phyloP scores from a whole-genome alignment of 1,140 invertebrate genomes.

The Hylaeus volcanicus region DNA sequence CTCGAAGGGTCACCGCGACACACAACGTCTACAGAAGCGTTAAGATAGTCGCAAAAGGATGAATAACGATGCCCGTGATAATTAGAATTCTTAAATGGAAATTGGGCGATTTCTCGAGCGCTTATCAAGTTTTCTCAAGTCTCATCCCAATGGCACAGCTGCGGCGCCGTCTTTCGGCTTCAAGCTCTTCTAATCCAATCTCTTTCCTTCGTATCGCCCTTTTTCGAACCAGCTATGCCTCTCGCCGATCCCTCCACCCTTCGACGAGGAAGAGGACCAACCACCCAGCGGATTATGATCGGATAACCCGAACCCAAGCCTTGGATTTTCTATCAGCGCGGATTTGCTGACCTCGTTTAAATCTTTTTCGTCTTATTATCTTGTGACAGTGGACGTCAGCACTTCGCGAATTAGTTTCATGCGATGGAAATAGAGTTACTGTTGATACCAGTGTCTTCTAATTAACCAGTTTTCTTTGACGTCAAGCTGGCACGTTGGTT shows the following conservation, averaged over 20 bases:
- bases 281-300: constrained; percentile 44
- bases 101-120: not conserved
- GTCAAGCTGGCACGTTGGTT: no score
- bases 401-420: constrained; percentile 25
- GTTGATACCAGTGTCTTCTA: no score
- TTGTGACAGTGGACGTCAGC: constrained; percentile 27
- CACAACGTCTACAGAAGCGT: no score
- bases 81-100: not conserved
- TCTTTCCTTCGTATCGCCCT: constrained; percentile 14
- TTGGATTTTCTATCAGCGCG: constrained; percentile 39
- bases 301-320: constrained; percentile 30
- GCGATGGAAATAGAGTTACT: no score
- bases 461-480: no score
- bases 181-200: constrained; percentile 20
- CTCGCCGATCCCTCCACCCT: constrained; percentile 5
- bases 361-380: constrained; percentile 34
- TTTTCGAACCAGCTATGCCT: constrained; percentile 15
- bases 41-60: no score
- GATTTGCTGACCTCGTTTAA: constrained; percentile 46
- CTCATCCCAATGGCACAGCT: not conserved
- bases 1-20: no score
- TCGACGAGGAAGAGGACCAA: constrained; percentile 33
- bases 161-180: not conserved
- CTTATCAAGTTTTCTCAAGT: not conserved
- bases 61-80: not conserved